Evolutionary conservation across 2,113 vertebrate species (phyloP).

Genomic region (Scomber colias): DNA sequence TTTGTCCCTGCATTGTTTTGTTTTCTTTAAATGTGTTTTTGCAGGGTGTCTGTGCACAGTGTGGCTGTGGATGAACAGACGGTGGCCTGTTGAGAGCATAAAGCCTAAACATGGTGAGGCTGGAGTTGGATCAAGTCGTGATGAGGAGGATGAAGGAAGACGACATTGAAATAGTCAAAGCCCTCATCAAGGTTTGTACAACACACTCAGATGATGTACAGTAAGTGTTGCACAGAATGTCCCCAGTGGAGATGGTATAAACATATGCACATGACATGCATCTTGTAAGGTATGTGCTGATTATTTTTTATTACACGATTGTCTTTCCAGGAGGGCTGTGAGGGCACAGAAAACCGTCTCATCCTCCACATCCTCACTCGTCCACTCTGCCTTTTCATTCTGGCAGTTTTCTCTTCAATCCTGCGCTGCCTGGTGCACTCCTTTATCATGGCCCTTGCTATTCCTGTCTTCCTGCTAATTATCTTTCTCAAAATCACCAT

Average conservation of each 20-base stretch:
- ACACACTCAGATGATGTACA: not conserved
- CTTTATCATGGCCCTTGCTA: constrained; percentile 88
- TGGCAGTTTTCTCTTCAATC: constrained; percentile 87
- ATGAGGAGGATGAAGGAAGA: constrained; percentile 85
- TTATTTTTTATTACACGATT: not conserved
- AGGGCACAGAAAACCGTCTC: constrained; percentile 90
- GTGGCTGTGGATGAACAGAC: constrained; percentile 6
- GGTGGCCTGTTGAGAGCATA: constrained; percentile 21
- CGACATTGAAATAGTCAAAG: constrained; percentile 84
- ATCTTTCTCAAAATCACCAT: constrained; percentile 89
- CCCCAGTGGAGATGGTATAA: too few relatives aligned
- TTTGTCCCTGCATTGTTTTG: not conserved
- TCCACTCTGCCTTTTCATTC: constrained; percentile 85
- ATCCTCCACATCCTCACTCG: constrained; percentile 89
- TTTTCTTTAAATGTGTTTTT: constrained; percentile 15
- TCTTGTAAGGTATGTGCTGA: not conserved
- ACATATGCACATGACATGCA: too few relatives aligned
- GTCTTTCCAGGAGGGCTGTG: constrained; percentile 85
- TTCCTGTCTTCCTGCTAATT: constrained; percentile 88
- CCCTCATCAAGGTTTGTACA: constrained; percentile 82
- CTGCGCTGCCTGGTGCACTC: constrained; percentile 90
- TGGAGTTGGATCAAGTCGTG: constrained; percentile 83
- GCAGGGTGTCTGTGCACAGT: constrained; percentile 5
- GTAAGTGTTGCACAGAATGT: not conserved
- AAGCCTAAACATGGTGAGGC: constrained; percentile 77